Evolutionary conservation across 1,140 invertebrate genomes (phyloP).

Genomic region (Asobara japonica): DNA sequence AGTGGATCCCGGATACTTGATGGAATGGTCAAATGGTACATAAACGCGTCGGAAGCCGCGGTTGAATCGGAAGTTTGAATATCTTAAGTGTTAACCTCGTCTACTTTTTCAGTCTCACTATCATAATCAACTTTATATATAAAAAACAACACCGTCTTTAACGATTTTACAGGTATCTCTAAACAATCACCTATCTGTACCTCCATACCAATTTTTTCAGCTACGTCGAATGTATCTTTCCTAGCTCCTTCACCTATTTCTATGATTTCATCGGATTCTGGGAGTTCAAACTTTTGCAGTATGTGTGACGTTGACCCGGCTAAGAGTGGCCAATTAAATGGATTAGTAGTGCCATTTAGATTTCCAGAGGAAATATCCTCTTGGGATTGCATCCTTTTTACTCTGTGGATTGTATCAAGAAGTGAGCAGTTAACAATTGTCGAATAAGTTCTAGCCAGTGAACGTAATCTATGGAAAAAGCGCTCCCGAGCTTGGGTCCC

Average conservation of each 20-base stretch:
- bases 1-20: not conserved
- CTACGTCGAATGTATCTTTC: too few relatives aligned
- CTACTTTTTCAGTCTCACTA: conserved; percentile 8
- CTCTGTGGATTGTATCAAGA: conserved; percentile 35
- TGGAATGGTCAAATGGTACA: not conserved
- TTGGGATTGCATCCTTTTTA: conserved; percentile 24
- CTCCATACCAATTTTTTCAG: too few relatives aligned
- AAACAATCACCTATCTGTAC: too few relatives aligned
- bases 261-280: too few relatives aligned
- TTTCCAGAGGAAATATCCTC: conserved; percentile 12
- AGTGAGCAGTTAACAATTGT: conserved; percentile 34
- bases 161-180: not conserved
- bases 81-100: not conserved
- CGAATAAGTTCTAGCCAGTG: conserved; percentile 27
- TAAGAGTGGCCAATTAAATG: conserved; percentile 12
- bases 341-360: conserved; percentile 24
- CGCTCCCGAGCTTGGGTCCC: too few relatives aligned
- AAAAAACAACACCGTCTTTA: too few relatives aligned
- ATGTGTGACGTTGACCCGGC: too few relatives aligned
- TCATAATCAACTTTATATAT: not conserved
- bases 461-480: conserved; percentile 22
- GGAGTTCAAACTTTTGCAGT: too few relatives aligned
- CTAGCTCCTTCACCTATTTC: too few relatives aligned
- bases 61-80: not conserved
- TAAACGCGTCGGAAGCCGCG: not conserved